A percentile compares a stretch with the other conserved stretches of the same genome.
phyloP scores from a whole-genome alignment of 2,797 vertebrate genomes.

The Chlorospingus flavigularis region DNA sequence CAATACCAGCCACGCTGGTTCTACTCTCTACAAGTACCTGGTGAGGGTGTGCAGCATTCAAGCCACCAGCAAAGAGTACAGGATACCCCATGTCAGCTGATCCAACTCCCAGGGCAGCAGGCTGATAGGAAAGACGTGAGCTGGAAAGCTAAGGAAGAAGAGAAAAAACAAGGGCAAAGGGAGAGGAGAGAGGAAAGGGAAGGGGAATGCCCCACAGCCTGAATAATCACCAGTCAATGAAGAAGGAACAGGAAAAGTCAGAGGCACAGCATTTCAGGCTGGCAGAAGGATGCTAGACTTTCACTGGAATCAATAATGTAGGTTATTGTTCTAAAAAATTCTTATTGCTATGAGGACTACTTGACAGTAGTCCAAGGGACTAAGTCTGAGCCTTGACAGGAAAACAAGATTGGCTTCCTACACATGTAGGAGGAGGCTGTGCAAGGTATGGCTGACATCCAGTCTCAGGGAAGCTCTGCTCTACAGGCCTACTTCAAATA shows the following conservation, averaged over 20 bases:
- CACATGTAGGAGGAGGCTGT: not conserved
- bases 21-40: slow-evolving; percentile 82
- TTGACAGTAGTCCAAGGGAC: not conserved
- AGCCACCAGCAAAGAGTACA: slow-evolving; percentile 80
- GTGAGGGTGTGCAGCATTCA: slow-evolving; percentile 82
- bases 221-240: slow-evolving; percentile 24
- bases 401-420: not conserved
- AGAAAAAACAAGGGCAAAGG: slow-evolving; percentile 70
- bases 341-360: not conserved
- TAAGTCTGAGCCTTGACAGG: not conserved
- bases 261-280: not conserved
- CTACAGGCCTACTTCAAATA: not conserved
- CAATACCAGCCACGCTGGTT: not conserved
- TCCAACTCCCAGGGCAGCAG: slow-evolving; percentile 79
- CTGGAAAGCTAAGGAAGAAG: slow-evolving; percentile 85
- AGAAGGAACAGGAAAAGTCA: slow-evolving; percentile 3
- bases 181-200: slow-evolving; percentile 55
- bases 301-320: not conserved
- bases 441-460: not conserved
- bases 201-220: slow-evolving; percentile 28
- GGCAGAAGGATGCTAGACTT: not conserved
- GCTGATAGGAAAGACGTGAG: slow-evolving; percentile 92
- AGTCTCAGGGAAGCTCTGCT: not conserved
- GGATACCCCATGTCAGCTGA: slow-evolving; percentile 87
- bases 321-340: not conserved